A percentile compares a stretch with the other conserved stretches of the same genome.
These are phyloP conservation scores for Rutilus rutilus DNA, from an alignment of 2,113 vertebrate species.

Conservation along the genomic window DNA sequence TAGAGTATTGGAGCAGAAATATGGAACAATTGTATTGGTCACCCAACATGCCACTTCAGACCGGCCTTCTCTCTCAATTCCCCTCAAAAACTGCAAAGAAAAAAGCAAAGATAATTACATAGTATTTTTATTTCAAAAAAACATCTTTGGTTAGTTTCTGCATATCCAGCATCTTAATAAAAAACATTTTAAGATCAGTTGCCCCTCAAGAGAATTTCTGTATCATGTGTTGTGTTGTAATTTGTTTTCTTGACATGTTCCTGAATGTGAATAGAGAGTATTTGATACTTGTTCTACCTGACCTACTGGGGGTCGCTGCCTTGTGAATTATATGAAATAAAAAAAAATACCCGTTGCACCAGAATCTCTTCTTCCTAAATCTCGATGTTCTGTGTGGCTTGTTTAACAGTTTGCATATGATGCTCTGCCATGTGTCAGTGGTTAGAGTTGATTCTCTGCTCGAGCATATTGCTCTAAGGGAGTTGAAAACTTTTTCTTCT, in stretches of 20 bases:
- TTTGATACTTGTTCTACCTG: conserved; percentile 57
- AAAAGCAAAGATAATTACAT: background rate
- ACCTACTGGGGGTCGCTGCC: conserved; percentile 45
- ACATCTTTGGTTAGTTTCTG: conserved; percentile 1
- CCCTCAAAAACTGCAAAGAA: background rate
- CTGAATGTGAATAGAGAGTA: conserved; percentile 70
- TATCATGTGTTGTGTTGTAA: conserved; percentile 67
- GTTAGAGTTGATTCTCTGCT: conserved; percentile 11
- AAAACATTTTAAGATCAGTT: conserved; percentile 11
- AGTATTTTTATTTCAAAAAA: background rate
- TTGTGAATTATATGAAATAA: conserved; percentile 53
- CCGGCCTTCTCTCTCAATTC: background rate
- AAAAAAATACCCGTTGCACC: conserved; percentile 61
- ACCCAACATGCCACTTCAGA: background rate
- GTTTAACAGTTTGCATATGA: conserved; percentile 47
- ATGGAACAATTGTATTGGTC: background rate
- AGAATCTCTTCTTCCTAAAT: conserved; percentile 67
- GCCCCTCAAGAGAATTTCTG: conserved; percentile 48
- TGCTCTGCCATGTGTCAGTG: background rate
- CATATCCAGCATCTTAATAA: conserved; percentile 12
- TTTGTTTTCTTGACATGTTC: conserved; percentile 68
- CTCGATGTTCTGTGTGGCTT: conserved; percentile 68
- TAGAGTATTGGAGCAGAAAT: conserved; percentile 7
- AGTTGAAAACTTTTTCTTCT: conserved; percentile 11
- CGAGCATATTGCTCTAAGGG: conserved; percentile 13